Percentiles rank a stretch among this genome's conserved stretches.
Conservation (phyloP, 2,888 invertebrate genomes). For the Leptinotarsa rubiginosa region DNA sequence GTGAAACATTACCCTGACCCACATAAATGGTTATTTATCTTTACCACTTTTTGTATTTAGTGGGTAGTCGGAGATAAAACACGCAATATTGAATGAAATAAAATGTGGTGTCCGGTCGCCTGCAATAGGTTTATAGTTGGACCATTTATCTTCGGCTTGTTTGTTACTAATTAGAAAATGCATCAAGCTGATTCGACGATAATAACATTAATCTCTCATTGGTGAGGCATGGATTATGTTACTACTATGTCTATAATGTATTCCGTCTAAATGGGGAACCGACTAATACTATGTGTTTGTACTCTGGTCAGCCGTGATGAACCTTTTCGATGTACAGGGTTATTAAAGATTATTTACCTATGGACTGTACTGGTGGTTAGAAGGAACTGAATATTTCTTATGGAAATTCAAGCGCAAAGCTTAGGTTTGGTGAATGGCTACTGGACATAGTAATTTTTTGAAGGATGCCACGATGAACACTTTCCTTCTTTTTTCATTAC, state of each 20-base stretch:
- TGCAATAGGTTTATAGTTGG: slow-evolving; percentile 21
- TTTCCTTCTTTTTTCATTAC: too few species aligned
- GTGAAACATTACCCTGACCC: slow-evolving; percentile 28
- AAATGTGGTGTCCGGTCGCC: slow-evolving; percentile 23
- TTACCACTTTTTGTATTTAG: slow-evolving; percentile 28
- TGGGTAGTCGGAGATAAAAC: slow-evolving; percentile 20
- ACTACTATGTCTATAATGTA: slow-evolving; percentile 26
- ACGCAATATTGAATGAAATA: slow-evolving; percentile 33
- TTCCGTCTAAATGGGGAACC: slow-evolving; percentile 10
- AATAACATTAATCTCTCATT: slow-evolving; percentile 27
- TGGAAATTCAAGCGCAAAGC: too few species aligned
- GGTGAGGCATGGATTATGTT: slow-evolving; percentile 31
- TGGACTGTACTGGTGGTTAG: too few species aligned
- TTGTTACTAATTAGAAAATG: slow-evolving; percentile 33
- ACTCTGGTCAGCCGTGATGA: background rate
- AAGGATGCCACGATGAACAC: too few species aligned
- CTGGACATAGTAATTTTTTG: too few species aligned
- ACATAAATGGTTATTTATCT: slow-evolving; percentile 30
- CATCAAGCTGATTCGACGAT: slow-evolving; percentile 29
- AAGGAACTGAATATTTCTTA: too few species aligned
- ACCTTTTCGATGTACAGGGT: background rate
- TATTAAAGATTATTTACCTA: too few species aligned
- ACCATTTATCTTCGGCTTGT: slow-evolving; percentile 19
- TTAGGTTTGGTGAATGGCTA: too few species aligned
- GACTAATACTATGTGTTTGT: slow-evolving; percentile 1